phyloP scores from a whole-genome alignment of 2,888 invertebrate species.

The Tipula lateralis region DNA sequence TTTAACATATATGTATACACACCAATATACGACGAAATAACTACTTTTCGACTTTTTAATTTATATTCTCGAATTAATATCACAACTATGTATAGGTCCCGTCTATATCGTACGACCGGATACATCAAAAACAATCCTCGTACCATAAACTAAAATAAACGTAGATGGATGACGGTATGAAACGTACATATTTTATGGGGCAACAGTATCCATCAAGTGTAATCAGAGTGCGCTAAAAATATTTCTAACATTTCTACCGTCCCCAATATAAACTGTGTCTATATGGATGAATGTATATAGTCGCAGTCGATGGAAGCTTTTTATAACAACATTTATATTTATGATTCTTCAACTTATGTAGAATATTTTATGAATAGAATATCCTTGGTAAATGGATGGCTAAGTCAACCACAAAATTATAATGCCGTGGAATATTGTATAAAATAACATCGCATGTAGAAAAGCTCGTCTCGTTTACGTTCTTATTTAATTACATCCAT shows the following conservation, averaged over 20 bases:
- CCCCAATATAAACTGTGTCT: too few species aligned
- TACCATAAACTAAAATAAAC: neutral
- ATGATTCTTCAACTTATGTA: neutral
- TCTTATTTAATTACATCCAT: neutral
- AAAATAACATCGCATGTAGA: too few species aligned
- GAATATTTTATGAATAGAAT: neutral
- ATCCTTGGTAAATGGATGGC: neutral
- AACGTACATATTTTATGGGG: conserved; percentile 3
- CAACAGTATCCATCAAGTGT: neutral
- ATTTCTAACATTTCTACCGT: too few species aligned
- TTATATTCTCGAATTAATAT: neutral
- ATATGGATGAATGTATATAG: neutral
- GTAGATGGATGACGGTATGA: neutral
- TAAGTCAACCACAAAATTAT: too few species aligned
- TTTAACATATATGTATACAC: neutral
- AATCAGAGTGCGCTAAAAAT: neutral
- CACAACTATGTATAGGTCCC: neutral
- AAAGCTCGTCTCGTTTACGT: too few species aligned
- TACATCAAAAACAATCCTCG: neutral
- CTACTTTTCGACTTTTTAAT: neutral
- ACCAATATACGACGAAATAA: neutral
- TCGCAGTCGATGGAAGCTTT: neutral
- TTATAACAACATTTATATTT: neutral
- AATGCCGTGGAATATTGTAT: too few species aligned
- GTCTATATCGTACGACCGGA: neutral